These are phyloP conservation scores for Metacarcinus magister DNA, from an alignment of 2,888 invertebrate genomes.

Conservation along the genomic window DNA sequence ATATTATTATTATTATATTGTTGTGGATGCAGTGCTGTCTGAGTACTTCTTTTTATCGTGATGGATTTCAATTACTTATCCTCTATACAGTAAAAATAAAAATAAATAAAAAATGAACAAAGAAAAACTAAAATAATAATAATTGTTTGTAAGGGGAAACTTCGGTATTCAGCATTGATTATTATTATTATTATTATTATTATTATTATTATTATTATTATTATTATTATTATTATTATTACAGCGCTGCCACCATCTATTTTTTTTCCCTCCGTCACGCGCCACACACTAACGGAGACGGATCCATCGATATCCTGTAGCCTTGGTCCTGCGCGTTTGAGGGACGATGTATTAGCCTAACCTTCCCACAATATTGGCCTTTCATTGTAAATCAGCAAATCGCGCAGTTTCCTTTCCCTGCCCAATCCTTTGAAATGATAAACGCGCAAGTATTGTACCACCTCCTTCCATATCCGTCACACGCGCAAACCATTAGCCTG, in stretches of 20 bases:
- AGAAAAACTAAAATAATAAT: too few species aligned
- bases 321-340: not conserved
- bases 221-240: constrained; percentile 26
- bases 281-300: not conserved
- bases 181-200: not conserved
- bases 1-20: not conserved
- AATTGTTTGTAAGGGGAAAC: too few species aligned
- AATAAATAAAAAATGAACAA: too few species aligned
- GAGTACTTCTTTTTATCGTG: not conserved
- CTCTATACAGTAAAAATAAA: not conserved
- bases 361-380: not conserved
- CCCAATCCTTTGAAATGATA: not conserved
- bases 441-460: not conserved
- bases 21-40: too few species aligned
- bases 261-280: too few species aligned
- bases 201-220: not conserved
- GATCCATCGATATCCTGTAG: not conserved
- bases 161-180: not conserved
- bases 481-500: not conserved
- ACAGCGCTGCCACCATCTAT: not conserved
- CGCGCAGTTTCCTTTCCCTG: constrained; percentile 6
- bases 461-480: not conserved
- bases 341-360: not conserved
- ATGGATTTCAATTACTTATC: not conserved
- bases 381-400: not conserved